A percentile compares a stretch with the other conserved stretches of the same genome.
Conservation (phyloP, 2,888 invertebrate genomes). For the Thecocarcelia acutangulata region DNA sequence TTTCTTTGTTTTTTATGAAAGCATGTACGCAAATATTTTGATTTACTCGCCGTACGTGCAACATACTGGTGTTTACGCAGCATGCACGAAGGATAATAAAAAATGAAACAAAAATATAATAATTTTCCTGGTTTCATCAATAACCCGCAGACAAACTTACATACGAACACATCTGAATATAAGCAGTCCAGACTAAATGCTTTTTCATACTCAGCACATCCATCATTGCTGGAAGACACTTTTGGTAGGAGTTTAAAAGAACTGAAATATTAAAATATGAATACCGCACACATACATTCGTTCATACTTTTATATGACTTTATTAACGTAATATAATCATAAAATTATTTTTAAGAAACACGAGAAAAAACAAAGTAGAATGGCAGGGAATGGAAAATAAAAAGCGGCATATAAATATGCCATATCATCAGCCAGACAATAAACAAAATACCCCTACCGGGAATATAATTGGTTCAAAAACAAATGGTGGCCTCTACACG, state of each 20-base stretch:
- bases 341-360: conserved; percentile 47
- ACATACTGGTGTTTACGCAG: conserved; percentile 11
- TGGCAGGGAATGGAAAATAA: conserved; percentile 12
- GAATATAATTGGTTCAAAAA: conserved; percentile 14
- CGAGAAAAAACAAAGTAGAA: background rate
- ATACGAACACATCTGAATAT: no score
- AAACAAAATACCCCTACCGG: conserved; percentile 43
- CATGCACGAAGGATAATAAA: conserved; percentile 4
- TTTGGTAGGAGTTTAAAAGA: conserved; percentile 5
- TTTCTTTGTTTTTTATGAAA: conserved; percentile 24
- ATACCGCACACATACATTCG: no score
- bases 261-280: conserved; percentile 3
- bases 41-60: conserved; percentile 61
- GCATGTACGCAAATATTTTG: conserved; percentile 58
- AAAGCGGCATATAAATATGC: conserved; percentile 33
- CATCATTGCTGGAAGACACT: conserved; percentile 44
- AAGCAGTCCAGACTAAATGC: background rate
- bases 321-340: conserved; percentile 62
- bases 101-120: background rate
- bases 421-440: conserved; percentile 45
- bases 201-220: conserved; percentile 43
- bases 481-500: conserved; percentile 22
- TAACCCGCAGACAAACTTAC: background rate
- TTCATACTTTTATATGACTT: conserved; percentile 51
- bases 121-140: conserved; percentile 38